These are phyloP conservation scores for Trisateles emortualis DNA, from an alignment of 2,888 invertebrate genomes.

Conservation along the genomic window DNA sequence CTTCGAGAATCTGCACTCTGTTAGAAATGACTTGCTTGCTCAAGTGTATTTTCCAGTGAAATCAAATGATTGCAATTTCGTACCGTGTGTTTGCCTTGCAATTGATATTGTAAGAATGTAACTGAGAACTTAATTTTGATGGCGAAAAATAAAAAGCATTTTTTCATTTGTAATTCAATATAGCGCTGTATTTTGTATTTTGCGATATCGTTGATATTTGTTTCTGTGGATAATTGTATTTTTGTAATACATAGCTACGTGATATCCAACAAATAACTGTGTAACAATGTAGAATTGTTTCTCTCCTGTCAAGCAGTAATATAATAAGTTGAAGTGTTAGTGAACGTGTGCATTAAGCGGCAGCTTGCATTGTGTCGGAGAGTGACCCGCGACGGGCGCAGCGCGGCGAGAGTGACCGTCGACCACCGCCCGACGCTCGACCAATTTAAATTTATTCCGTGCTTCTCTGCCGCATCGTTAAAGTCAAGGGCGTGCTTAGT, in stretches of 20 bases:
- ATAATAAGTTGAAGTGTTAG: slow-evolving; percentile 30
- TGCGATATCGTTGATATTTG: background rate
- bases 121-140: slow-evolving; percentile 17
- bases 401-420: slow-evolving; percentile 29
- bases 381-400: slow-evolving; percentile 9
- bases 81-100: slow-evolving; percentile 14
- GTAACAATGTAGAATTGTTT: slow-evolving; percentile 3
- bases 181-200: slow-evolving; percentile 2
- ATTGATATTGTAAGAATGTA: slow-evolving; percentile 4
- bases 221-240: background rate
- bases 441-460: slow-evolving; percentile 79
- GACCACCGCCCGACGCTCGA: slow-evolving; percentile 44
- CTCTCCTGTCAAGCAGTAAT: slow-evolving; percentile 24
- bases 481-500: slow-evolving; percentile 74
- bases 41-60: slow-evolving; percentile 39
- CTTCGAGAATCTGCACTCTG: slow-evolving; percentile 26
- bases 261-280: background rate
- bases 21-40: slow-evolving; percentile 25
- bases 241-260: slow-evolving; percentile 1
- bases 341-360: slow-evolving; percentile 36
- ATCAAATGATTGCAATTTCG: slow-evolving; percentile 34
- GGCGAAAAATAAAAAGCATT: background rate
- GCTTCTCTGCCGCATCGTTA: slow-evolving; percentile 71
- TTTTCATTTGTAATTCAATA: slow-evolving; percentile 11
- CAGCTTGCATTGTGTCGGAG: slow-evolving; percentile 31